Conservation (phyloP, 2,797 vertebrate genomes). For the Crocidura indochinensis region DNA sequence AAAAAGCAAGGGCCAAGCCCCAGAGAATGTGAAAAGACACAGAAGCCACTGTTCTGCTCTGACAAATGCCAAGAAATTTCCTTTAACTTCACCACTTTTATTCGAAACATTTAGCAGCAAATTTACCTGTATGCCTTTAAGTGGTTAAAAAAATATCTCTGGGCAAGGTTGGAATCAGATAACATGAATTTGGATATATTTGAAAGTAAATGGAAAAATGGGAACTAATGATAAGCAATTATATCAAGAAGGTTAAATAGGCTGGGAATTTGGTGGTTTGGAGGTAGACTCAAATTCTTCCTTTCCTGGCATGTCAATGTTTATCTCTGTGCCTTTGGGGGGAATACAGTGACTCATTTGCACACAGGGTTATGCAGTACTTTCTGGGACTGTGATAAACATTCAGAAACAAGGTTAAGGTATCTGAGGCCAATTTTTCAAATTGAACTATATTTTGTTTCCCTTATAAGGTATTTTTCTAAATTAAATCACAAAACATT, state of each 20-base stretch:
- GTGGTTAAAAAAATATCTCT: constrained; percentile 12
- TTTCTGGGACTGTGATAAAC: constrained; percentile 70
- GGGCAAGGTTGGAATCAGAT: constrained; percentile 47
- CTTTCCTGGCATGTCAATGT: constrained; percentile 70
- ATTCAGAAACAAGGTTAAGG: constrained; percentile 40
- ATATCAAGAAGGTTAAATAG: not conserved
- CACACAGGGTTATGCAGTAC: constrained; percentile 70
- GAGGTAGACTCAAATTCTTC: constrained; percentile 60
- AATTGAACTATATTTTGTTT: constrained; percentile 31
- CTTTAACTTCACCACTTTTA: constrained; percentile 79
- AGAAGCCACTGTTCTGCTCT: constrained; percentile 81
- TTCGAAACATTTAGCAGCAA: constrained; percentile 72
- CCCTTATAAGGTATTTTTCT: constrained; percentile 35
- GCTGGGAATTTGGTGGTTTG: constrained; percentile 35
- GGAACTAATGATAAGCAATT: constrained; percentile 54
- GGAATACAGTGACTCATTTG: constrained; percentile 83
- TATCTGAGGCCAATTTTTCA: constrained; percentile 54
- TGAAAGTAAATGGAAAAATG: constrained; percentile 82
- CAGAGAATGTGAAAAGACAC: constrained; percentile 82
- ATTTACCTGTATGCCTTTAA: constrained; percentile 62
- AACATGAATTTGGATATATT: constrained; percentile 50
- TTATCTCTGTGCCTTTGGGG: constrained; percentile 73
- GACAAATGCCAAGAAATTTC: constrained; percentile 68
- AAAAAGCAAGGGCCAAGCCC: constrained; percentile 74
- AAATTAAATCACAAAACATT: constrained; percentile 73